A percentile compares a stretch with the other conserved stretches of the same genome.
Conservation (phyloP, 2,797 vertebrate species). For the Microctenopoma lineatum region DNA sequence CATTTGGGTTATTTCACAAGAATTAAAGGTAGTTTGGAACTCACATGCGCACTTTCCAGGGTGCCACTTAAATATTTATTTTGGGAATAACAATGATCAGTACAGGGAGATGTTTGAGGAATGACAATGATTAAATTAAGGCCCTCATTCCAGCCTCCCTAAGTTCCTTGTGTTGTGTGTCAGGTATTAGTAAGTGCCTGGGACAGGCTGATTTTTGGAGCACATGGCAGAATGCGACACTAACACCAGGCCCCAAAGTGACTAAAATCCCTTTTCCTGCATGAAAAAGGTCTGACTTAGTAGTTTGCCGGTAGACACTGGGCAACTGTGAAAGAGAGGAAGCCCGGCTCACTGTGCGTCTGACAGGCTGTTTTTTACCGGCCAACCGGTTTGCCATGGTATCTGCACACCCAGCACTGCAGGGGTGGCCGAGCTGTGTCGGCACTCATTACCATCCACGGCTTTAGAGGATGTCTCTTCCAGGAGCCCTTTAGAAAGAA, state of each 20-base stretch:
- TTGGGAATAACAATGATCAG: slow-evolving; percentile 46
- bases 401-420: slow-evolving; percentile 51
- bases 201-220: slow-evolving; percentile 33
- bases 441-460: slow-evolving; percentile 76
- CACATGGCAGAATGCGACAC: slow-evolving; percentile 38
- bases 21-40: slow-evolving; percentile 35
- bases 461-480: slow-evolving; percentile 71
- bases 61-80: slow-evolving; percentile 58
- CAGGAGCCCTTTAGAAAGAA: slow-evolving; percentile 72
- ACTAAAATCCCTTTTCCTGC: slow-evolving; percentile 38
- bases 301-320: slow-evolving; percentile 42
- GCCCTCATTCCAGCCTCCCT: slow-evolving; percentile 20
- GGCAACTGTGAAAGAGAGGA: slow-evolving; percentile 74
- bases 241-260: slow-evolving; percentile 12
- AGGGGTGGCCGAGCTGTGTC: slow-evolving; percentile 61
- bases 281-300: slow-evolving; percentile 56
- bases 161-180: slow-evolving; percentile 46
- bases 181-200: slow-evolving; percentile 42
- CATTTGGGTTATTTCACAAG: slow-evolving; percentile 37
- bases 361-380: slow-evolving; percentile 31
- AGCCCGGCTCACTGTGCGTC: slow-evolving; percentile 39
- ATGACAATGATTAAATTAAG: slow-evolving; percentile 43
- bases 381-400: slow-evolving; percentile 71
- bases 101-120: slow-evolving; percentile 27
- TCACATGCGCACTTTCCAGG: slow-evolving; percentile 32